phyloP scores from a whole-genome alignment of 2,888 invertebrate genomes.

The Lumbricus terrestris region DNA sequence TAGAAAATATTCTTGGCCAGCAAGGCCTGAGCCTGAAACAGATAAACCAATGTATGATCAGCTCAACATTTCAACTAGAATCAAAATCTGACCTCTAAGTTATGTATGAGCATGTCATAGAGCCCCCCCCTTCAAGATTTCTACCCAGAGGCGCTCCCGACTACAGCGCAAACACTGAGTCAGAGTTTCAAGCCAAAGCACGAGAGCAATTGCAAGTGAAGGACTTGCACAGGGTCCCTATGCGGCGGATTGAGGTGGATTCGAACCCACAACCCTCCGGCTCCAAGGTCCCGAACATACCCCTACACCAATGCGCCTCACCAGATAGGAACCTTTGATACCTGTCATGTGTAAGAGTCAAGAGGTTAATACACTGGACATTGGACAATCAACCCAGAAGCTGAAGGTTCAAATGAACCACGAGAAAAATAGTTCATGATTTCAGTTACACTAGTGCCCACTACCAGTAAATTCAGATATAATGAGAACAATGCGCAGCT shows the following conservation, averaged over 20 bases:
- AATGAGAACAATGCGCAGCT: background rate
- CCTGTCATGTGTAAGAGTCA: background rate
- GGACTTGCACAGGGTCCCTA: too few species aligned
- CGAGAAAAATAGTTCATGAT: background rate
- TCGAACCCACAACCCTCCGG: too few species aligned
- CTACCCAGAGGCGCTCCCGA: too few species aligned
- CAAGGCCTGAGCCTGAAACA: conserved; percentile 38
- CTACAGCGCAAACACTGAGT: too few species aligned
- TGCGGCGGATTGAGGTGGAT: too few species aligned
- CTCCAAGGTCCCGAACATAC: too few species aligned
- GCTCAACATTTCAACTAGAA: background rate
- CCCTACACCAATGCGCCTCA: too few species aligned
- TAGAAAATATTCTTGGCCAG: conserved; percentile 35
- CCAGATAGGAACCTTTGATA: background rate
- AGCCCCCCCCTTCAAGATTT: too few species aligned
- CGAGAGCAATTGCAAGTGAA: too few species aligned
- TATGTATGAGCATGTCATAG: too few species aligned
- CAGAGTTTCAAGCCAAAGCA: too few species aligned
- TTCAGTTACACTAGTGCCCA: background rate
- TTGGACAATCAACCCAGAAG: background rate
- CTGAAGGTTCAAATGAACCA: background rate
- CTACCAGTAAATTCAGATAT: background rate
- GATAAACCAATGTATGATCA: background rate
- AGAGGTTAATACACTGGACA: background rate
- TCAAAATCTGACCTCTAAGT: background rate